phyloP scores from a whole-genome alignment of 2,113 vertebrate genomes.

The Athene cunicularia region DNA sequence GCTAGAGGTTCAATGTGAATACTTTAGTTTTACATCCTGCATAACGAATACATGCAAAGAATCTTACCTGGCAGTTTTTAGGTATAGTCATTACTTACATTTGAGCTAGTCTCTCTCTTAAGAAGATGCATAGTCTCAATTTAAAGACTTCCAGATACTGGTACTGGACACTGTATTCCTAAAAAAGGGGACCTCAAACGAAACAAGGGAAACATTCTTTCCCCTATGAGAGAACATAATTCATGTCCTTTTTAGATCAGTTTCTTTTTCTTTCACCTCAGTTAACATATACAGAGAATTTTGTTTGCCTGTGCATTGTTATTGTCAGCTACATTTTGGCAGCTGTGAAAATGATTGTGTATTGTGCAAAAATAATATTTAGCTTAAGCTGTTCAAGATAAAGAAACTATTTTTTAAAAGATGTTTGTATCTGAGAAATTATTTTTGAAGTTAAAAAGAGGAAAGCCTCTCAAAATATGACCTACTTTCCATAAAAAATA shows the following conservation, averaged over 20 bases:
- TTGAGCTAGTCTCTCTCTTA: not conserved
- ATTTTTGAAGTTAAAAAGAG: not conserved
- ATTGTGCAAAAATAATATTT: slow-evolving; percentile 27
- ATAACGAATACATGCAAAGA: not conserved
- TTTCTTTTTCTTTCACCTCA: slow-evolving; percentile 23
- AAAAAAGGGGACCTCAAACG: not conserved
- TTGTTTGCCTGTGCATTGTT: slow-evolving; percentile 56
- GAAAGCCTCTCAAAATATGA: not conserved
- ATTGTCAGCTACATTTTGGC: slow-evolving; percentile 43
- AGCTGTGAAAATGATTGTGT: not conserved
- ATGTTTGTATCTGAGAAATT: not conserved
- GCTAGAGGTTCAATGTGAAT: not conserved
- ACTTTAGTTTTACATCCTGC: not conserved
- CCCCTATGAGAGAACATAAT: not conserved
- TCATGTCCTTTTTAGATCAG: slow-evolving; percentile 11
- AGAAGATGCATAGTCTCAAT: not conserved
- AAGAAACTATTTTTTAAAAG: not conserved
- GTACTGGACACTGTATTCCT: not conserved
- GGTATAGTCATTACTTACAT: not conserved
- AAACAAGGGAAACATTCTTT: slow-evolving; percentile 50
- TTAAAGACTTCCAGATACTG: slow-evolving; percentile 47
- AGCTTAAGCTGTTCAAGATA: slow-evolving; percentile 48
- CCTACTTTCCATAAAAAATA: not conserved
- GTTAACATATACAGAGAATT: slow-evolving; percentile 45
- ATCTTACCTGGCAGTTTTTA: not conserved